Evolutionary conservation across 2,888 invertebrate genomes (phyloP), one percentile per base, ranked within the genome.

Genomic region (Apamea epomidion): DNA sequence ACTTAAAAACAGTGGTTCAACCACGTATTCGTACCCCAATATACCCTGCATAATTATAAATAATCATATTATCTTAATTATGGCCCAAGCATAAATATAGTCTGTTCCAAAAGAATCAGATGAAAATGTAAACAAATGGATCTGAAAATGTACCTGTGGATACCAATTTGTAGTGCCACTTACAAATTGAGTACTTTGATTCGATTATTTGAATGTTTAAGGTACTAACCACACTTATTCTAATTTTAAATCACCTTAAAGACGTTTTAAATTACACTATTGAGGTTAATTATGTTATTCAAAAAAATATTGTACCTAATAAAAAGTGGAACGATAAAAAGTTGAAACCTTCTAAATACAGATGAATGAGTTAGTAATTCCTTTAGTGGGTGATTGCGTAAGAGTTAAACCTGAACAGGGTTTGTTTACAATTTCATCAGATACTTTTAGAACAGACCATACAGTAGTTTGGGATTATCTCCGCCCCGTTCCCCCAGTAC

Each of bases 1-100:
- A 58, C 18, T 62, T 45, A 16, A 18, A 32, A n/a, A 25, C 16
- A 29, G 16, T 79, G 8, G 29, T 64, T 32, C 42, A 73, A 51
- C 29, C n/a, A 42, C 74, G 16, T 60, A 82, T 62, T 58, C n/a
- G n/a, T 60, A 60, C 58, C n/a, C n/a, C 25, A 60, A 45, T 16
- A 78, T 54, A 12, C 16, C 25, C 16, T 16, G 42, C 54, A 54
- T 16, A 51, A 25, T 8, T 58, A 21, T 45, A 45, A 45, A 45
- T 45, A 45, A 45, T 14, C 7, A 45, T 21, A n/a, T 54, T 74
- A 60, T 21, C 8, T 32, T 37, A 62, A 64, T 25, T 18, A 81
- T 64, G 16, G 21, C n/a, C 81, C n/a, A 32, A 62, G 72, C 1
- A 42, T 2, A 32, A n/a, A 12, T 29, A 29, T 21, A 48, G 8